Evolutionary conservation across 2,113 vertebrate species (phyloP).

Genomic region (Choloepus hoffmanni): DNA sequence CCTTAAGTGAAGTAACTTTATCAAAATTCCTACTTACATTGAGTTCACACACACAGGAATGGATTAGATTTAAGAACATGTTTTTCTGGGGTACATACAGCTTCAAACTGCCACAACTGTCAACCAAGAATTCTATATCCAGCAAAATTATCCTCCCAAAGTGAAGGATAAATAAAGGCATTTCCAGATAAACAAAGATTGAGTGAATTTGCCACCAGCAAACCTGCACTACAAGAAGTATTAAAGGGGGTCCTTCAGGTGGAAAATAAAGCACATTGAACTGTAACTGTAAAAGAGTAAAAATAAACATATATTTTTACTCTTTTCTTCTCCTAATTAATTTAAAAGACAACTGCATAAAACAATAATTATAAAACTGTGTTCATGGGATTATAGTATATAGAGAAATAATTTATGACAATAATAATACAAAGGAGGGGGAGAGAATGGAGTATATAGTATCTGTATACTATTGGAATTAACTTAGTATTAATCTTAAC

Average conservation of each 20-base stretch:
- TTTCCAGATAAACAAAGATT: constrained; percentile 43
- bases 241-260: background rate
- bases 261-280: constrained; percentile 28
- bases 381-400: background rate
- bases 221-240: background rate
- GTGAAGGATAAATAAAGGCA: background rate
- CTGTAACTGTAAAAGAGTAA: background rate
- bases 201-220: constrained; percentile 11
- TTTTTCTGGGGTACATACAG: too few species aligned
- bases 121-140: constrained; percentile 32
- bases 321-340: background rate
- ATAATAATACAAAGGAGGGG: background rate
- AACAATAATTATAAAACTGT: constrained; percentile 43
- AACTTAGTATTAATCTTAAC: constrained; percentile 24
- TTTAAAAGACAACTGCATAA: background rate
- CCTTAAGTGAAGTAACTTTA: too few species aligned
- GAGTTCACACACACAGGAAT: too few species aligned
- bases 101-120: background rate
- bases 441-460: background rate
- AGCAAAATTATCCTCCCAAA: constrained; percentile 36
- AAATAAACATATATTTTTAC: background rate
- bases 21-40: too few species aligned
- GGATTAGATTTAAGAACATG: too few species aligned
- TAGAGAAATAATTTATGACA: background rate
- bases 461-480: constrained; percentile 46